Evolutionary conservation across 2,113 vertebrate genomes (phyloP).

Genomic region (Oriolus oriolus): DNA sequence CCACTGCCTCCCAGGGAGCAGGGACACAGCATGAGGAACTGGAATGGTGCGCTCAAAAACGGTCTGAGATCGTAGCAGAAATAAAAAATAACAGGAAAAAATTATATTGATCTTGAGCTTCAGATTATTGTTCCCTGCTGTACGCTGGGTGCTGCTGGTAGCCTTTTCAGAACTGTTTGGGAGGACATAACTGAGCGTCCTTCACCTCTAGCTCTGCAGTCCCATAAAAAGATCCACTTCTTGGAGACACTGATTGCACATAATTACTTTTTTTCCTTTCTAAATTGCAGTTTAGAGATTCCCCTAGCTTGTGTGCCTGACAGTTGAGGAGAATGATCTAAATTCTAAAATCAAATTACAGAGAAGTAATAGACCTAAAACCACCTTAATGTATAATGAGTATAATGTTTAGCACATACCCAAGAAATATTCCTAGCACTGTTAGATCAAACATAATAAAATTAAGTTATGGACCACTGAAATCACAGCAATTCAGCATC

Average conservation of each 20-base stretch:
- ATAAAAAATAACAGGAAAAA: not conserved
- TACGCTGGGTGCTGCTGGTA: not conserved
- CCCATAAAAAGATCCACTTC: not conserved
- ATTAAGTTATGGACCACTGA: not conserved
- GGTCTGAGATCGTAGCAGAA: not conserved
- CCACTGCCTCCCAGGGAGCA: not conserved
- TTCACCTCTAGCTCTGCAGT: not conserved
- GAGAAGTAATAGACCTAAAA: not conserved
- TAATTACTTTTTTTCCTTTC: not conserved
- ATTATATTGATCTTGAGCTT: not conserved
- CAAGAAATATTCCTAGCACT: not conserved
- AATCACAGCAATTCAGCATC: conserved; percentile 1
- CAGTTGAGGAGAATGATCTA: not conserved
- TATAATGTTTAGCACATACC: not conserved
- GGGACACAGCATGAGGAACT: not conserved
- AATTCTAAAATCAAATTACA: not conserved
- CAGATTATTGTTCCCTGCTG: not conserved
- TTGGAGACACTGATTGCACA: not conserved
- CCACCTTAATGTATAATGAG: not conserved
- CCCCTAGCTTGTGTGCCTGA: not conserved
- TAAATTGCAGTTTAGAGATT: conserved; percentile 4
- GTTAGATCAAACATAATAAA: not conserved
- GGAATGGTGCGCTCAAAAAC: not conserved
- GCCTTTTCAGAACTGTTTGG: not conserved
- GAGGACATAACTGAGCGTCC: not conserved